Conservation (phyloP, 2,888 invertebrate genomes). For the Xanthorhoe spadicearia region DNA sequence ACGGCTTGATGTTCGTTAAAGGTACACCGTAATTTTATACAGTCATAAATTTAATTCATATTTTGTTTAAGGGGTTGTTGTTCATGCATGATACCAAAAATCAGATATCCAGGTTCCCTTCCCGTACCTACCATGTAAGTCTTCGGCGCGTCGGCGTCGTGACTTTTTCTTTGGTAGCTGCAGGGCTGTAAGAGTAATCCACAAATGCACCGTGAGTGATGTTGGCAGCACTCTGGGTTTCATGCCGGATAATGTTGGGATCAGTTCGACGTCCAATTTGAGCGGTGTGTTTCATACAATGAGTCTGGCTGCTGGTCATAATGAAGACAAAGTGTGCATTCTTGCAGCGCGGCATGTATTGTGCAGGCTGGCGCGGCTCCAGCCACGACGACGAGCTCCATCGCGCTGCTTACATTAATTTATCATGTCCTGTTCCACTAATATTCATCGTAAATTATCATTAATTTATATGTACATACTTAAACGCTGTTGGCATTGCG, state of each 20-base stretch:
- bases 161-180: neutral
- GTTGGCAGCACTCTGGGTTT: conserved; percentile 21
- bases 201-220: conserved; percentile 32
- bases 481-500: conserved; percentile 47
- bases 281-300: conserved; percentile 25
- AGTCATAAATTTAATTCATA: conserved; percentile 67
- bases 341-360: conserved; percentile 53
- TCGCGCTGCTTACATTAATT: conserved; percentile 56
- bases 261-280: conserved; percentile 20
- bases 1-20: conserved; percentile 67
- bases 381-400: conserved; percentile 48
- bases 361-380: conserved; percentile 55
- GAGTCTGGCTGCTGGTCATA: conserved; percentile 47
- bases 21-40: conserved; percentile 70
- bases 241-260: conserved; percentile 37
- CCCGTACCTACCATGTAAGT: conserved; percentile 7
- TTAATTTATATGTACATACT: conserved; percentile 50
- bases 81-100: conserved; percentile 45
- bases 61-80: conserved; percentile 56
- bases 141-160: conserved; percentile 16
- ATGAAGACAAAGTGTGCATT: conserved; percentile 63
- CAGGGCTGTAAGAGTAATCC: conserved; percentile 22
- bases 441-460: conserved; percentile 54
- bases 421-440: conserved; percentile 52
- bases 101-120: conserved; percentile 27